Evolutionary conservation across 2,797 vertebrate genomes (phyloP).

Genomic region (Rhabdophis nuchalis): DNA sequence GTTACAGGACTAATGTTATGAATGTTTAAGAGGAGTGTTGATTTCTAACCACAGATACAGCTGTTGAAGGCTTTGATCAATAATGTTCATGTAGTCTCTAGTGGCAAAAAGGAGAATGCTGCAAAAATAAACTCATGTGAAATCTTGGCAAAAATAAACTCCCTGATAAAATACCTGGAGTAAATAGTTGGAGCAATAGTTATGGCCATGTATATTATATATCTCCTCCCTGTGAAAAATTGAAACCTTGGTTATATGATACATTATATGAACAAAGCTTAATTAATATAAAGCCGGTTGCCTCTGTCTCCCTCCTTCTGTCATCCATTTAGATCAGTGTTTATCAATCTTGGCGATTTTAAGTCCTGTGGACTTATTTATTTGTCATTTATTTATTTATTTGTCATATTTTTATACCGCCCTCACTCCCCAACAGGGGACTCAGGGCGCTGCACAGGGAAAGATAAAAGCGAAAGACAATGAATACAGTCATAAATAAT

Average conservation of each 20-base stretch:
- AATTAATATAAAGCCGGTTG: background rate
- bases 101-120: background rate
- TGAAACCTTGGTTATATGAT: background rate
- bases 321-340: background rate
- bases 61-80: background rate
- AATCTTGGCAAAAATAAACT: background rate
- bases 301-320: background rate
- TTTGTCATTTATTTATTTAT: too few species aligned
- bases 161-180: background rate
- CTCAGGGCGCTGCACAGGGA: too few species aligned
- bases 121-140: background rate
- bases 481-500: too few species aligned
- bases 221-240: background rate
- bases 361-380: too few species aligned
- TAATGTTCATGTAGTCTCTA: background rate
- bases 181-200: background rate
- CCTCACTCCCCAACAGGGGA: too few species aligned
- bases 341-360: too few species aligned
- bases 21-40: background rate
- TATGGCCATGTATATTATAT: background rate
- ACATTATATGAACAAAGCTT: background rate
- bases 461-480: too few species aligned
- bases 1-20: background rate
- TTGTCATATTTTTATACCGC: too few species aligned
- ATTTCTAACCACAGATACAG: background rate